Percentiles rank a stretch among this genome's conserved stretches.
Evolutionary conservation across 1,140 invertebrate species (phyloP).

Genomic region (Ceratina calcarata): DNA sequence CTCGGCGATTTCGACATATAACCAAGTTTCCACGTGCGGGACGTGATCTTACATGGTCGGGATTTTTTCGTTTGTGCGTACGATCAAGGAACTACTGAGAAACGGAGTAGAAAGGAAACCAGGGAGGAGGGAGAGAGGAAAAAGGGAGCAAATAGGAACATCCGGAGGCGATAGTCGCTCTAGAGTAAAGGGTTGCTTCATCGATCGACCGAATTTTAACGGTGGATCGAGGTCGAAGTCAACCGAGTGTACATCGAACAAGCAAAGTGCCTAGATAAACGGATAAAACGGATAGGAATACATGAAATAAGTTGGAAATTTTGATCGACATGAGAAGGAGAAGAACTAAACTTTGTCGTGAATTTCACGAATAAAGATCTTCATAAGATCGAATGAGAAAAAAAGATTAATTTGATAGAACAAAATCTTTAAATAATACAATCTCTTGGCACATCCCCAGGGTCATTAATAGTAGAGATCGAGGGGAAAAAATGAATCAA

Average conservation of each 20-base stretch:
- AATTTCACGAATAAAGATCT: background rate
- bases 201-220: constrained; percentile 65
- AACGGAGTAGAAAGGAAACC: background rate
- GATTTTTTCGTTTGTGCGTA: constrained; percentile 24
- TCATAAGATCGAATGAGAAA: background rate
- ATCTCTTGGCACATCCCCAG: background rate
- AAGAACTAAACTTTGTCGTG: background rate
- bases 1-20: constrained; percentile 46
- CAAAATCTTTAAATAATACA: no score
- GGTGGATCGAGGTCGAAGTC: constrained; percentile 63
- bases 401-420: background rate
- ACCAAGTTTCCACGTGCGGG: constrained; percentile 30
- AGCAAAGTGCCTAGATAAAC: constrained; percentile 12
- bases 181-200: constrained; percentile 62
- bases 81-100: background rate
- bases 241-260: constrained; percentile 45
- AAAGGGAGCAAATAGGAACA: constrained; percentile 22
- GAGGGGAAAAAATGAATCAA: background rate
- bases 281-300: constrained; percentile 8
- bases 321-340: background rate
- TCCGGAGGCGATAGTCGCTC: constrained; percentile 43
- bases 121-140: background rate
- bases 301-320: no score
- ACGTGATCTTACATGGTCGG: background rate
- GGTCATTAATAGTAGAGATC: background rate